Conservation (phyloP, 2,888 invertebrate species). For the Salpingus planirostris region DNA sequence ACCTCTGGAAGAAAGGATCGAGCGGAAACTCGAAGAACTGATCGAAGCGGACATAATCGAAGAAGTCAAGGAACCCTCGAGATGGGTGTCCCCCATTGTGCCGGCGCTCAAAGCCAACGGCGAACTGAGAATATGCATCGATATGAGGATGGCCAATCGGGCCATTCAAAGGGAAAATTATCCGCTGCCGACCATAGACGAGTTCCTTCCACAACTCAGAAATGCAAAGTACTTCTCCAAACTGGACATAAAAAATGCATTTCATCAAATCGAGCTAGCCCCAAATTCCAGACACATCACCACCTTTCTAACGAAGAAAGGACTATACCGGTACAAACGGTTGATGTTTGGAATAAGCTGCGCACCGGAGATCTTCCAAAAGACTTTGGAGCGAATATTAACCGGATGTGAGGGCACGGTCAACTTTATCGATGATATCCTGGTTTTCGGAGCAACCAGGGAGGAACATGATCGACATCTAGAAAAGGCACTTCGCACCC, state of each 20-base stretch:
- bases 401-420: constrained; percentile 27
- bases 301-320: constrained; percentile 30
- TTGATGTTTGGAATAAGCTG: constrained; percentile 32
- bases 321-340: constrained; percentile 33
- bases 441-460: constrained; percentile 24
- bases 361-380: constrained; percentile 40
- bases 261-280: constrained; percentile 31
- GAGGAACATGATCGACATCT: constrained; percentile 27
- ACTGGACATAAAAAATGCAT: constrained; percentile 22
- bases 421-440: constrained; percentile 35
- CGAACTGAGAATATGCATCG: too few relatives aligned
- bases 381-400: constrained; percentile 30
- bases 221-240: constrained; percentile 7
- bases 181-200: constrained; percentile 12
- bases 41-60: too few relatives aligned
- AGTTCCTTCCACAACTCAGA: constrained; percentile 7
- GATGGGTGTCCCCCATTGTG: too few relatives aligned
- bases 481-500: too few relatives aligned
- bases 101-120: too few relatives aligned
- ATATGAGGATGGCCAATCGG: constrained; percentile 10
- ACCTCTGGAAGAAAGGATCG: too few relatives aligned
- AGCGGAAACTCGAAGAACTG: too few relatives aligned
- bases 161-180: constrained; percentile 11
- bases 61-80: too few relatives aligned
- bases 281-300: constrained; percentile 27